Conservation (phyloP, 2,888 invertebrate genomes). For the Dicyrtomina minuta region DNA sequence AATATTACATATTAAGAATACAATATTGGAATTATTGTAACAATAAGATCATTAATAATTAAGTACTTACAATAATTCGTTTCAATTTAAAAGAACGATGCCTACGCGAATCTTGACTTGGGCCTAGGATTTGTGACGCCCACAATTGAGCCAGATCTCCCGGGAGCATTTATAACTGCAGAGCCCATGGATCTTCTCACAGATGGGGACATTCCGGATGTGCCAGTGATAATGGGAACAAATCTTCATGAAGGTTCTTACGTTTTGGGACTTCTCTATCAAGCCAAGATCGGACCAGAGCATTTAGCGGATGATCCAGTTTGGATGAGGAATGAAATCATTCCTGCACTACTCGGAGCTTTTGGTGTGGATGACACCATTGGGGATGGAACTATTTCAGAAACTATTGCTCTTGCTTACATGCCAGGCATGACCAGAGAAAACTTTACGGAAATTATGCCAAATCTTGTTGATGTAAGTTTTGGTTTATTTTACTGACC, state of each 20-base stretch:
- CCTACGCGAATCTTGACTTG: conserved; percentile 29
- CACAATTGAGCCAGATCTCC: conserved; percentile 40
- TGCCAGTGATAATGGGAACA: conserved; percentile 39
- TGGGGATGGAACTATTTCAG: conserved; percentile 25
- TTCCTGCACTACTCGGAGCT: conserved; percentile 34
- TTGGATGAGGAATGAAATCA: conserved; percentile 34
- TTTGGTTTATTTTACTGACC: no score
- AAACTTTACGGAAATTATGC: conserved; percentile 41
- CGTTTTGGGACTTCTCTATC: conserved; percentile 31
- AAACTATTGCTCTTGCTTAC: conserved; percentile 36
- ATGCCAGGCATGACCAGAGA: conserved; percentile 33
- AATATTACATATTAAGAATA: background rate
- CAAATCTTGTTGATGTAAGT: conserved; percentile 40
- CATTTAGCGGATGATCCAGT: conserved; percentile 28
- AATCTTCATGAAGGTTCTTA: conserved; percentile 41
- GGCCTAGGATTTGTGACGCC: conserved; percentile 30
- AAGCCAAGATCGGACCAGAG: conserved; percentile 26
- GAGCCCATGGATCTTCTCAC: conserved; percentile 35
- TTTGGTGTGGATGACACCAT: conserved; percentile 20
- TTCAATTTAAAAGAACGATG: conserved; percentile 10
- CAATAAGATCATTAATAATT: no score
- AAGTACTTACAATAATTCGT: background rate
- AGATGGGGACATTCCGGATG: conserved; percentile 35
- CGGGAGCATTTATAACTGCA: conserved; percentile 39
- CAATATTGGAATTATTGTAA: no score